Evolutionary conservation across 2,797 vertebrate species (phyloP), one percentile per base, ranked within the genome.

Genomic region (Malacoctenus gilli): DNA sequence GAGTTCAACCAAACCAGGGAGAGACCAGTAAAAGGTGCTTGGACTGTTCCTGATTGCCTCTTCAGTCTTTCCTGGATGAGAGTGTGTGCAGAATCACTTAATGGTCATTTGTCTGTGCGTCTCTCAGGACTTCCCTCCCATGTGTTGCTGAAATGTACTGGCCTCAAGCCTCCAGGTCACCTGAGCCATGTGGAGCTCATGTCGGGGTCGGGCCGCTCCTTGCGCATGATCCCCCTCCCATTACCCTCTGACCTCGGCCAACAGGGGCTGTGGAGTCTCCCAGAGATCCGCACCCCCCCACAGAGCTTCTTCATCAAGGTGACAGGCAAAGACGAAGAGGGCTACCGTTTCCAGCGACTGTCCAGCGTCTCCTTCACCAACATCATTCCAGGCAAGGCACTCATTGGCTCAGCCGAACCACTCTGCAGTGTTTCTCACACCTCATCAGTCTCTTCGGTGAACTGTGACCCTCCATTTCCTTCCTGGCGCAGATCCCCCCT

Each of bases 261-360:
- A 0, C 87, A 90, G 4, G 94, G 90, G 35, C 82, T 98, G 57
- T 98, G 96, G 96, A 85, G 80, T 10, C 90, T 92, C 12, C 94
- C 95, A 0, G 89, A 91, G 0, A 92, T 97, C 65, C 91, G 43
- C 0, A 90, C 91, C 0, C 95, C 96, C 13, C 71, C 74, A 0
- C 94, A 95, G 31, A 95, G 93, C 67, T 97, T 98, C 83, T 94
- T 95, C 69, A 90, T 98, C 79, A 95, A 93, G 82, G 92, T 94
- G 62, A 94, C 87, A 2, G 96, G 96, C 1, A 85, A 92, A 68
- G 96, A 98, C 0, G 73, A 79, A 2, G 89, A 91, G 9, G 95
- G 95, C 4, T 92, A 95, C 72, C 82, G 82, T 37, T 90, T 98
- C 81, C 95, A 97, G 70, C 94, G 95, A 28, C 88, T 97, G 70